Percentiles rank a stretch among this genome's conserved stretches.
phyloP scores from a whole-genome alignment of 1,140 invertebrate genomes.

The Tetramorium alpestre region DNA sequence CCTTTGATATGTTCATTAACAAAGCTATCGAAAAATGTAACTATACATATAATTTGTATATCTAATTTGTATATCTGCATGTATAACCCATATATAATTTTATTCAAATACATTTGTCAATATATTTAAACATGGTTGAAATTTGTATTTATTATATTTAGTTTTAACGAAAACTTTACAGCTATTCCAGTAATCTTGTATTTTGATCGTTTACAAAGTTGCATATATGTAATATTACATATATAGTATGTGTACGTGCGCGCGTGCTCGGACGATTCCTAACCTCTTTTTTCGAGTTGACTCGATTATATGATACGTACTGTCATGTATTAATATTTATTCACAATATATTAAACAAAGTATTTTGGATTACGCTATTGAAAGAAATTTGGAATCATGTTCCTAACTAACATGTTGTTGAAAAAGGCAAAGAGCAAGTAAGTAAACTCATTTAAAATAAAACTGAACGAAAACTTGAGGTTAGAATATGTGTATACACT shows the following conservation, averaged over 20 bases:
- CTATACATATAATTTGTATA: neutral
- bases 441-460: conserved; percentile 47
- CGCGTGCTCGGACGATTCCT: neutral
- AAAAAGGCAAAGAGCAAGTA: conserved; percentile 78
- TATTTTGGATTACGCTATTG: neutral
- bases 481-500: conserved; percentile 18
- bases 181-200: too few species aligned
- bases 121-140: neutral
- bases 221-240: too few species aligned
- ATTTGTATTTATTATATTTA: too few species aligned
- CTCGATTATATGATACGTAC: neutral
- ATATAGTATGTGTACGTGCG: too few species aligned
- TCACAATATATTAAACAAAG: neutral
- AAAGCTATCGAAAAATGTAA: neutral
- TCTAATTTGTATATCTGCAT: neutral
- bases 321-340: neutral
- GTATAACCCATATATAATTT: neutral
- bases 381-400: conserved; percentile 62
- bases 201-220: too few species aligned
- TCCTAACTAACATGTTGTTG: conserved; percentile 72
- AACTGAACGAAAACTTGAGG: conserved; percentile 24
- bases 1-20: neutral
- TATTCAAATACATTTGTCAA: neutral
- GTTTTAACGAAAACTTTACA: too few species aligned
- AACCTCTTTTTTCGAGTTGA: neutral